These are phyloP conservation scores for Hippocampus zosterae DNA, from an alignment of 2,113 vertebrate genomes.

Conservation along the genomic window DNA sequence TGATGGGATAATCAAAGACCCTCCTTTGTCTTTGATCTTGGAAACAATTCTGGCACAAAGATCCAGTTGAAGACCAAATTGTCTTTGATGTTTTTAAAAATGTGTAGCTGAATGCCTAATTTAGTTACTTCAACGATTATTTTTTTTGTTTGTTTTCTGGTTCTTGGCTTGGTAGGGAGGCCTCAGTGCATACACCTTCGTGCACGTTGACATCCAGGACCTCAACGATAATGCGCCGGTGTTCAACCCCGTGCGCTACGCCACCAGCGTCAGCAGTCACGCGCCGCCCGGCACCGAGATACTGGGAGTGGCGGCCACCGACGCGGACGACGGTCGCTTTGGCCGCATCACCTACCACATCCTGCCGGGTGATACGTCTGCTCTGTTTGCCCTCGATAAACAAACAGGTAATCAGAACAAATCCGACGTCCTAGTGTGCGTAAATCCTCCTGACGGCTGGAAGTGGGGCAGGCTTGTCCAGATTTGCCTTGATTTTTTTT, in stretches of 20 bases:
- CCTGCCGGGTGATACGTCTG: conserved; percentile 74
- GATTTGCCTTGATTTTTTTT: conserved; percentile 10
- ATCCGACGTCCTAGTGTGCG: conserved; percentile 29
- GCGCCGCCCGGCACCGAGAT: conserved; percentile 81
- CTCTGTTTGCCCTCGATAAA: conserved; percentile 78
- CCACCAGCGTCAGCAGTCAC: conserved; percentile 79
- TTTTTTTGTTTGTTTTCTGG: not conserved
- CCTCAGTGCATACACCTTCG: conserved; percentile 84
- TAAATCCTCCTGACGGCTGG: conserved; percentile 57
- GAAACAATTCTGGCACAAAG: too few relatives aligned
- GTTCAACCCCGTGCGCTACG: conserved; percentile 80
- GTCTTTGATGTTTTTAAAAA: not conserved
- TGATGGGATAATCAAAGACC: accelerated
- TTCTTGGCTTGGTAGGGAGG: conserved; percentile 78
- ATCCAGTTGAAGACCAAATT: too few relatives aligned
- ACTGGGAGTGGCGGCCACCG: conserved; percentile 79
- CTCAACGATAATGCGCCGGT: conserved; percentile 86
- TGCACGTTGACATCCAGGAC: conserved; percentile 86
- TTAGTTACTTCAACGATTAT: not conserved
- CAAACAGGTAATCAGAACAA: conserved; percentile 75
- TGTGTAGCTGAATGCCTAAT: too few relatives aligned
- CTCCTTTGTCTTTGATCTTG: too few relatives aligned
- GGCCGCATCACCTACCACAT: conserved; percentile 79
- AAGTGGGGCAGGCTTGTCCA: conserved; percentile 22
- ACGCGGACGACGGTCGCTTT: conserved; percentile 79